phyloP scores from a whole-genome alignment of 2,113 vertebrate genomes.

The Arothron firmamentum region DNA sequence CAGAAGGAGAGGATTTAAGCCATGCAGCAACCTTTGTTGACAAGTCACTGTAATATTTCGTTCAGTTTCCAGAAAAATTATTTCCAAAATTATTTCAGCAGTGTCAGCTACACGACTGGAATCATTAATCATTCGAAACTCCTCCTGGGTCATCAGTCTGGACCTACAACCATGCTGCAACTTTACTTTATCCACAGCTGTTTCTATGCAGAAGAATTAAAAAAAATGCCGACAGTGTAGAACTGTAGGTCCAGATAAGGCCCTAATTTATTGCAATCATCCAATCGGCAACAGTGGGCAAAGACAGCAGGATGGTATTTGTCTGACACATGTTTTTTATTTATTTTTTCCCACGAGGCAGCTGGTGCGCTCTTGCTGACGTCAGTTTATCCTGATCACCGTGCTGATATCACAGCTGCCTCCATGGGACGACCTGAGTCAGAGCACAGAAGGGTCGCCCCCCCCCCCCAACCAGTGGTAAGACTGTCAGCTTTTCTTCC shows the following conservation, averaged over 20 bases:
- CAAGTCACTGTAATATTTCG: background rate
- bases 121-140: background rate
- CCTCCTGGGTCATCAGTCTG: background rate
- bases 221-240: slow-evolving; percentile 15
- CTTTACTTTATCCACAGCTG: background rate
- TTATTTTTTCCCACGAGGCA: background rate
- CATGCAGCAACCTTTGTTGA: background rate
- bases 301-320: slow-evolving; percentile 26
- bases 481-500: slow-evolving; percentile 27
- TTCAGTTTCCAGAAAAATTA: slow-evolving; percentile 1
- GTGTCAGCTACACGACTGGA: background rate
- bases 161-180: no score
- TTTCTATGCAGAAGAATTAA: slow-evolving; percentile 14
- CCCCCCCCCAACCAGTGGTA: slow-evolving; percentile 15
- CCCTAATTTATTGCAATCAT: slow-evolving; percentile 24
- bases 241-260: slow-evolving; percentile 10
- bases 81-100: no score
- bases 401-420: slow-evolving; percentile 32
- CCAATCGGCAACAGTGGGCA: slow-evolving; percentile 13
- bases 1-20: slow-evolving; percentile 1
- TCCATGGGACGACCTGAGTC: slow-evolving; percentile 31
- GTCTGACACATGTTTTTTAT: slow-evolving; percentile 15
- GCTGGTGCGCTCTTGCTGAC: slow-evolving; percentile 26
- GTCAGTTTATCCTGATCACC: slow-evolving; percentile 27
- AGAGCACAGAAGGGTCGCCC: slow-evolving; percentile 46